These are phyloP conservation scores for Auanema freiburgensis DNA, from an alignment of 2,888 invertebrate genomes.

Conservation along the genomic window DNA sequence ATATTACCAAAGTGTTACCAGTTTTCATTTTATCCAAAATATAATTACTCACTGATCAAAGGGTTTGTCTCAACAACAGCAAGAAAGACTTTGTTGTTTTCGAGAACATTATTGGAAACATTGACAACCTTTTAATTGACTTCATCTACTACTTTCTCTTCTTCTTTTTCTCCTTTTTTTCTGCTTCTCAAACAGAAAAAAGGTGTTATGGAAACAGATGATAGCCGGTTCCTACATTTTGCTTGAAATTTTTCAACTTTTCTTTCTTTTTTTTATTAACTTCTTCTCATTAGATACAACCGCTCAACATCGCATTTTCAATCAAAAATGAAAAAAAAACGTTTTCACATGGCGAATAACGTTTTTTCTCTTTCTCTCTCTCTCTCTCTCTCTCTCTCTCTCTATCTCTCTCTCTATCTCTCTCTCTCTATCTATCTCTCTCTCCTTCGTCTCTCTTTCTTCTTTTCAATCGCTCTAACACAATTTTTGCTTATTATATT, in stretches of 20 bases:
- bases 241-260: background rate
- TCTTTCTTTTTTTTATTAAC: constrained; percentile 8
- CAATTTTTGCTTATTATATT: background rate
- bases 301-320: constrained; percentile 8
- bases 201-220: constrained; percentile 3
- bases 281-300: constrained; percentile 10
- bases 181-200: constrained; percentile 19
- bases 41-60: too few relatives aligned
- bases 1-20: too few relatives aligned
- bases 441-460: constrained; percentile 9
- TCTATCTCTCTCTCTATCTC: constrained; percentile 6
- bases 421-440: constrained; percentile 17
- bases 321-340: too few relatives aligned
- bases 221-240: constrained; percentile 2
- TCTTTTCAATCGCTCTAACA: constrained; percentile 4
- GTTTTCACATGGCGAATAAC: constrained; percentile 14
- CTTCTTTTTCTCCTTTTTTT: constrained; percentile 14
- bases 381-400: constrained; percentile 1
- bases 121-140: constrained; percentile 13
- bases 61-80: too few relatives aligned
- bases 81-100: background rate
- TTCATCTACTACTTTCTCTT: constrained; percentile 10
- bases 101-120: background rate
- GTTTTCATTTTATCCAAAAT: too few relatives aligned
- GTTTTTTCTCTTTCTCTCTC: constrained; percentile 20